Base-by-base conservation (phyloP, 1,140 invertebrate species). In the Stegodyphus mimosarum region DNA sequence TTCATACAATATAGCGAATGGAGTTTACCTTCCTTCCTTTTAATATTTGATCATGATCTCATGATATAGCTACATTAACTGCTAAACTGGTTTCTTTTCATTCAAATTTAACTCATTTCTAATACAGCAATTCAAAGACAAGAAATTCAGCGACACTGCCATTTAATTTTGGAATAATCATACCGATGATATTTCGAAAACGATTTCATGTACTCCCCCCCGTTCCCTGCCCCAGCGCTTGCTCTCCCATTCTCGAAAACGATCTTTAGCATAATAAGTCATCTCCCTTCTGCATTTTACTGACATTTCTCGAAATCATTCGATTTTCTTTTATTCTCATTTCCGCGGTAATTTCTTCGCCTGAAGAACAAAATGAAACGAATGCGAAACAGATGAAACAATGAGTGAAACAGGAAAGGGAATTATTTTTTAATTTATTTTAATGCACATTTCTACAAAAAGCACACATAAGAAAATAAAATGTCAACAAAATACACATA, bases 161-260 rank as follows among this genome's bases (percentile, higher is more conserved):
- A 84, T 84, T 84, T 76, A 84, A 84, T 84, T 84, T 84, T 17
- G 18, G 53, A 84, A 76, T 84, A 84, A 84, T 84, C 81, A 48
- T 49, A 15, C 51, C 50, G 81, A 84, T 84, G 81, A 84, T 84
- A 84, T 84, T 73, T 84, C 18, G 73, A 60, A 33, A 84, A 76
- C 81, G 63, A 76, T 84, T 74, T 76, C 63, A 60, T 50, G 55
- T 60, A 84, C 76, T 1, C 33, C 33, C 33, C 33, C 3, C 33
- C 33, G 33, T 33, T 33, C 33, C 33, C 33, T 33, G 3, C 33
- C 33, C 33, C 33, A 33, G 33, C 33, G 33, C 33, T 33, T 52
- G 52, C 48, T 83, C 63, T 60, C 72, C 72, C 52, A 69, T 70
- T 15, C 13, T 63, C 49, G 17, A 60, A 84, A 84, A 84, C 64